Evolutionary conservation across 1,140 invertebrate genomes (phyloP).

Genomic region (Cydia pomonella): DNA sequence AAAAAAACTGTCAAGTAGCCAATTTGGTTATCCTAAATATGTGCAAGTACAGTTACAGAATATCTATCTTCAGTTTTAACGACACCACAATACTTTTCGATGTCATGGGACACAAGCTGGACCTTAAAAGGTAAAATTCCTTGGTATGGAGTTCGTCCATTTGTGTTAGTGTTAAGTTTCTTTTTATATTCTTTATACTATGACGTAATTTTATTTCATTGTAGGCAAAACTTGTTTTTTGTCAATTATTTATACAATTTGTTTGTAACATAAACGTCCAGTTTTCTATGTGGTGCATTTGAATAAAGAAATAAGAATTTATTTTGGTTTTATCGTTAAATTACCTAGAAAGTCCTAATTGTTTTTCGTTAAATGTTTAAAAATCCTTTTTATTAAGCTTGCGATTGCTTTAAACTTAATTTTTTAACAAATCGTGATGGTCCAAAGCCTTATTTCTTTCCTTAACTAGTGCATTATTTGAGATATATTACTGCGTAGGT

Average conservation of each 20-base stretch:
- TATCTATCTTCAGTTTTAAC: neutral
- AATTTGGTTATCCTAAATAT: no score
- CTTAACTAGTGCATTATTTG: no score
- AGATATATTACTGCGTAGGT: no score
- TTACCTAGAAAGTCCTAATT: slow-evolving; percentile 14
- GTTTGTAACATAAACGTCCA: slow-evolving; percentile 31
- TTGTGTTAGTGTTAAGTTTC: slow-evolving; percentile 21
- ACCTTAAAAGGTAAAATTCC: neutral
- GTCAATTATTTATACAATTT: slow-evolving; percentile 33
- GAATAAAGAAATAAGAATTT: slow-evolving; percentile 28
- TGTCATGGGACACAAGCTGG: neutral
- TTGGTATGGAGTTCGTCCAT: neutral
- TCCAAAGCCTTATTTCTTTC: neutral
- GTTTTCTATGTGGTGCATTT: slow-evolving; percentile 29
- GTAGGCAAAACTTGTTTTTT: slow-evolving; percentile 9
- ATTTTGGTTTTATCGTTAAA: slow-evolving; percentile 25
- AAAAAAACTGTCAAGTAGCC: no score
- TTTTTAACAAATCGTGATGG: neutral
- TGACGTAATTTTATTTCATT: slow-evolving; percentile 26
- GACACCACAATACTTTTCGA: neutral
- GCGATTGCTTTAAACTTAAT: neutral
- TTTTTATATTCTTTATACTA: slow-evolving; percentile 1
- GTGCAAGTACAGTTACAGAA: no score
- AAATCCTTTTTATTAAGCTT: slow-evolving; percentile 17
- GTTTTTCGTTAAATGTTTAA: neutral